A percentile compares a stretch with the other conserved stretches of the same genome.
Evolutionary conservation across 2,888 invertebrate genomes (phyloP).

Genomic region (Drosophila acutilabella): DNA sequence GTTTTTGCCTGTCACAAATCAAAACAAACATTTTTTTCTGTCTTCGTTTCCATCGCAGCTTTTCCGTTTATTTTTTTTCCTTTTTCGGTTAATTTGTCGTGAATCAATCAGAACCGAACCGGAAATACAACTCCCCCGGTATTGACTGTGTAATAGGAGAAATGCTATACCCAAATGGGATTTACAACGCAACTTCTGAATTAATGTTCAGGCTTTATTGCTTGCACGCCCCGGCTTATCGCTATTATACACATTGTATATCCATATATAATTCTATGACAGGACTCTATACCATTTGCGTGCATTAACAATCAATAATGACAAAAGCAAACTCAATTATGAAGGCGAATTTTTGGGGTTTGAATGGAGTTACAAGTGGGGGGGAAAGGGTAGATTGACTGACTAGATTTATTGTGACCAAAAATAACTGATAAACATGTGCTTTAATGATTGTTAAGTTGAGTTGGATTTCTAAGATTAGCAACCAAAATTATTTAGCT

Average conservation of each 20-base stretch:
- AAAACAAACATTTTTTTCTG: constrained; percentile 25
- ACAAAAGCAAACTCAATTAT: constrained; percentile 55
- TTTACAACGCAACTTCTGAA: constrained; percentile 32
- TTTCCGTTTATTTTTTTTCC: neutral
- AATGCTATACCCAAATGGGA: constrained; percentile 40
- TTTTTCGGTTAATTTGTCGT: constrained; percentile 24
- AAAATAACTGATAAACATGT: constrained; percentile 28
- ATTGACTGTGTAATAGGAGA: constrained; percentile 12
- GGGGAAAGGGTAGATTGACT: constrained; percentile 1
- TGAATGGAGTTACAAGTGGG: neutral
- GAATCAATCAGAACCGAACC: constrained; percentile 49
- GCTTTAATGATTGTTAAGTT: constrained; percentile 3
- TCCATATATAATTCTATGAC: constrained; percentile 10
- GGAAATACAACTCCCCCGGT: constrained; percentile 25
- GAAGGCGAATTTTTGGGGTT: constrained; percentile 17
- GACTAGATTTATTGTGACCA: constrained; percentile 1
- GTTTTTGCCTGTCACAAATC: constrained; percentile 34
- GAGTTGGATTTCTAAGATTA: neutral
- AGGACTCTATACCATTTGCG: constrained; percentile 54
- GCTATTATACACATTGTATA: constrained; percentile 3
- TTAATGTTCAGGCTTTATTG: constrained; percentile 47
- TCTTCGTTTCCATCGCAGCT: neutral
- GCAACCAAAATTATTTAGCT: neutral
- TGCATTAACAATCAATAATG: constrained; percentile 75
- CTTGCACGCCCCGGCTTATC: constrained; percentile 28